A percentile compares a stretch with the other conserved stretches of the same genome.
These are phyloP conservation scores for Chorisops tibialis DNA, from an alignment of 2,888 invertebrate genomes.

Conservation along the genomic window DNA sequence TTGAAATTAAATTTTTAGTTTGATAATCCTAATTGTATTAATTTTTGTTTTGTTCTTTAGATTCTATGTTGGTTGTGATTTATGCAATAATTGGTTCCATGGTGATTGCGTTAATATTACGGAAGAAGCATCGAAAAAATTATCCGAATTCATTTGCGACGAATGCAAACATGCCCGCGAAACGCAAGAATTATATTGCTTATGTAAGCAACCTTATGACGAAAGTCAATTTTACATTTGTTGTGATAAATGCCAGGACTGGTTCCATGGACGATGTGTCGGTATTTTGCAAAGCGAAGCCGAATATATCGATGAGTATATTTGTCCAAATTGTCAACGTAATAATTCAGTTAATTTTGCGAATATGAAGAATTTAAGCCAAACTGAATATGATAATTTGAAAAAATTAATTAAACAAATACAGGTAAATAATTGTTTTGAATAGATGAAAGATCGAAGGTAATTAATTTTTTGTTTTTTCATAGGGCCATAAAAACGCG, in stretches of 20 bases:
- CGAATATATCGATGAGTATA: slow-evolving; percentile 91
- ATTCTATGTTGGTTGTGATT: slow-evolving; percentile 96
- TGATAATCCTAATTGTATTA: too few species aligned
- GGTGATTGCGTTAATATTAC: slow-evolving; percentile 94
- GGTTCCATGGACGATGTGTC: slow-evolving; percentile 98
- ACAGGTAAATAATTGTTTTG: slow-evolving; percentile 58
- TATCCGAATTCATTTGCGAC: slow-evolving; percentile 85
- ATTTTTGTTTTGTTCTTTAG: slow-evolving; percentile 51
- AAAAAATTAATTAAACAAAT: slow-evolving; percentile 85
- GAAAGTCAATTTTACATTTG: slow-evolving; percentile 98
- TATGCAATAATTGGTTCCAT: slow-evolving; percentile 98
- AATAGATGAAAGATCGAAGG: slow-evolving; percentile 23
- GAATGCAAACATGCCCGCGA: slow-evolving; percentile 83
- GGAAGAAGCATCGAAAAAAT: slow-evolving; percentile 83
- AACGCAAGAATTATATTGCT: slow-evolving; percentile 90
- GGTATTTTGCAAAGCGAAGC: slow-evolving; percentile 92
- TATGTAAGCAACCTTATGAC: slow-evolving; percentile 95
- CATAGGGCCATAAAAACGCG: slow-evolving; percentile 90
- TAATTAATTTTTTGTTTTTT: slow-evolving; percentile 22
- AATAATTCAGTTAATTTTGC: slow-evolving; percentile 85
- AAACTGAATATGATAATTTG: slow-evolving; percentile 77
- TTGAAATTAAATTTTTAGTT: neutral
- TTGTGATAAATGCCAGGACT: slow-evolving; percentile 97
- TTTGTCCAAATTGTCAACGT: slow-evolving; percentile 93
- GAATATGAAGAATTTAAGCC: slow-evolving; percentile 79